Conservation (phyloP, 2,797 vertebrate genomes). For the Balearica regulorum region DNA sequence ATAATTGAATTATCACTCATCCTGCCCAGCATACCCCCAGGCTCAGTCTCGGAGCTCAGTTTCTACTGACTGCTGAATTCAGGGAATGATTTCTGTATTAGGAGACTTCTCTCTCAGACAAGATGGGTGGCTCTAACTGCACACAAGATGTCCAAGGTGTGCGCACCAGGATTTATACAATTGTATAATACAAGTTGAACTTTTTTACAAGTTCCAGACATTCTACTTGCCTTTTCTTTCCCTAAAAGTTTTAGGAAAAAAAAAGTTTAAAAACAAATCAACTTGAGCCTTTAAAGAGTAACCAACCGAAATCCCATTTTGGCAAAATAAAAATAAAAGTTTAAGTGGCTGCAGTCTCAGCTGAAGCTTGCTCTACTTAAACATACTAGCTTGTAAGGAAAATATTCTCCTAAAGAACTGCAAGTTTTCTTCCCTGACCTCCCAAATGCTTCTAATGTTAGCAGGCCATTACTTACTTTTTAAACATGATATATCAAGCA, state of each 20-base stretch:
- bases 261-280: neutral
- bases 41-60: neutral
- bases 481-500: slow-evolving; percentile 1
- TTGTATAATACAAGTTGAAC: neutral
- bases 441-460: neutral
- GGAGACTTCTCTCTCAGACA: neutral
- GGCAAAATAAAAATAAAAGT: neutral
- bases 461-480: neutral
- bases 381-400: neutral
- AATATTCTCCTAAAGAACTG: neutral
- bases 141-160: neutral
- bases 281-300: neutral
- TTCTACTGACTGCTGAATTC: neutral
- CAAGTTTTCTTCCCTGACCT: neutral
- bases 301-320: neutral
- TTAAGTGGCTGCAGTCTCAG: neutral
- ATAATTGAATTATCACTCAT: neutral
- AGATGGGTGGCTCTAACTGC: neutral
- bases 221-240: neutral
- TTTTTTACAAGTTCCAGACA: neutral
- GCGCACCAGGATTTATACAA: neutral
- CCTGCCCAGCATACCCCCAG: neutral
- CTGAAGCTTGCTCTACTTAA: neutral
- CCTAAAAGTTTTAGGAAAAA: neutral
- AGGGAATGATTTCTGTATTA: neutral